phyloP scores from a whole-genome alignment of 2,113 vertebrate genomes.

The Oplegnathus fasciatus region DNA sequence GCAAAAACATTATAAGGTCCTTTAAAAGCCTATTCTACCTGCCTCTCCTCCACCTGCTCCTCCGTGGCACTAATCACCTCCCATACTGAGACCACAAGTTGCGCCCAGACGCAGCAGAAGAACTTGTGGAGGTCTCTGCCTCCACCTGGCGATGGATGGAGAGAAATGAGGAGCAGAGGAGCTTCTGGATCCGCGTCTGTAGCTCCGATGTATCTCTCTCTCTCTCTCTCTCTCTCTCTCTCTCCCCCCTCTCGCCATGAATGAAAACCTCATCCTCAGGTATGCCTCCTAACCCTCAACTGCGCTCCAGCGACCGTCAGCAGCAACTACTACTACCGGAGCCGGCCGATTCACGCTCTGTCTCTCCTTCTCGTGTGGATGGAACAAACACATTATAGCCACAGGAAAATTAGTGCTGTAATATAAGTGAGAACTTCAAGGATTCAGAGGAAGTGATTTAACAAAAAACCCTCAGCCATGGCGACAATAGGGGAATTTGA shows the following conservation, averaged over 20 bases:
- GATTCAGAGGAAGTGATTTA: slow-evolving; percentile 45
- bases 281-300: slow-evolving; percentile 55
- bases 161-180: slow-evolving; percentile 30
- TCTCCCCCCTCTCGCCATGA: slow-evolving; percentile 36
- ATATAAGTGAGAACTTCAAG: slow-evolving; percentile 50
- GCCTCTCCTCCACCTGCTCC: neutral
- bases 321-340: slow-evolving; percentile 4
- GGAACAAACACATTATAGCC: neutral
- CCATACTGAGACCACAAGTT: neutral
- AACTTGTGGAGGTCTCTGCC: slow-evolving; percentile 66
- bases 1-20: neutral
- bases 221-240: neutral
- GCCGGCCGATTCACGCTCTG: neutral
- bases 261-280: slow-evolving; percentile 67
- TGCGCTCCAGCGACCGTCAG: slow-evolving; percentile 39
- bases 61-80: neutral
- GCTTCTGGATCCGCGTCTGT: neutral
- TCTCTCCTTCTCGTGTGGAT: slow-evolving; percentile 11
- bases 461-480: slow-evolving; percentile 79
- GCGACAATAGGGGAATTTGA: slow-evolving; percentile 91
- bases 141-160: slow-evolving; percentile 73
- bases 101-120: neutral
- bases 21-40: neutral
- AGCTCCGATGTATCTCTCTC: neutral
- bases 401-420: neutral